Evolutionary conservation across 1,140 invertebrate genomes (phyloP), one percentile per base, ranked within the genome.

Genomic region (Drosophila guanche): DNA sequence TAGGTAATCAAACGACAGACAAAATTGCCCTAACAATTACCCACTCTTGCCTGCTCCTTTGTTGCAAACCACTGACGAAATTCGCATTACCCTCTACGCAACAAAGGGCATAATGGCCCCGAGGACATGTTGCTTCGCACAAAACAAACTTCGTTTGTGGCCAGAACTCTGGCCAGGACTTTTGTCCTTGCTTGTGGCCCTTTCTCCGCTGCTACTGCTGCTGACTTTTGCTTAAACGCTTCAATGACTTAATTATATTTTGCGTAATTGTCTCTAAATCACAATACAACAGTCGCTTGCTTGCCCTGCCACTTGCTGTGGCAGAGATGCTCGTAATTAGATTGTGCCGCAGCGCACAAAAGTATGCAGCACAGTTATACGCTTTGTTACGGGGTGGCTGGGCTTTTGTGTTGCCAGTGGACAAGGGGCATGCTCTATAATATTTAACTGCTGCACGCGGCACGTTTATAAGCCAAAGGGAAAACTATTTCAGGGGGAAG

Each of bases 161-260:
- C 33, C 33, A 37, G 33, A 10, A 37, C 33, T 37, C 10, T 37
- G 33, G 33, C 10, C 33, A 37, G 25, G 33, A 37, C 10, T 40
- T 20, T 52, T 50, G 23, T 16, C 25, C 25, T 63, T 47, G 29
- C 46, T 57, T 37, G 53, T 40, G 40, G 51, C 29, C 57, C 58
- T 54, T 63, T 33, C 29, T 33, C 29, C 27, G 27, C 14, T 58
- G 58, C 61, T 20, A 20, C 23, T 55, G 56, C 58, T 51, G 16
- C 6, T 69, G 72, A 68, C 67, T 77, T 72, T 53, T 61, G 66
- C 57, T 45, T 69, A 79, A 79, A 79, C 46, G 61, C 55, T 55
- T 67, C 63, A 74, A 75, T 68, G 81, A 72, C 67, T 86, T 85
- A 86, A 85, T 85, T 85, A 76, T 86, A 74, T 81, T 80, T 63